Percentiles rank a stretch among this genome's conserved stretches.
phyloP scores from a whole-genome alignment of 1,140 invertebrate genomes.

The Drosophila mauritiana region DNA sequence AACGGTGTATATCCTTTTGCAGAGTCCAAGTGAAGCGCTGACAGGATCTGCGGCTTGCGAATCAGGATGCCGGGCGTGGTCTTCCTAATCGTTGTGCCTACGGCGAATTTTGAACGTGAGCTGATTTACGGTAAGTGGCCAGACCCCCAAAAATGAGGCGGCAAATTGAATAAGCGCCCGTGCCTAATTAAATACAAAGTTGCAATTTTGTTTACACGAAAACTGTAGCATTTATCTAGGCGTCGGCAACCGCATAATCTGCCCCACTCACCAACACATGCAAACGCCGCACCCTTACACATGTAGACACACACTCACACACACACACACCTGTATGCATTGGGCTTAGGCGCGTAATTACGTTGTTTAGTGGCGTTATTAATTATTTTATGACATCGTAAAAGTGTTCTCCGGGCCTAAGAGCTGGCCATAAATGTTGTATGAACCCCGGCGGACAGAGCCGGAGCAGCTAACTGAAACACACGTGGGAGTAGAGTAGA shows the following conservation, averaged over 20 bases:
- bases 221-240: conserved; percentile 53
- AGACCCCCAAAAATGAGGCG: not conserved
- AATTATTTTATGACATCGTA: conserved; percentile 84
- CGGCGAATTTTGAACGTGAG: conserved; percentile 86
- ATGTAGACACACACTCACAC: not conserved
- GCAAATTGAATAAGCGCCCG: conserved; percentile 67
- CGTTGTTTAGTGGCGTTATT: conserved; percentile 83
- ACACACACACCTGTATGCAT: conserved; percentile 43
- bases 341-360: conserved; percentile 75
- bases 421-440: conserved; percentile 70
- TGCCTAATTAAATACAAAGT: conserved; percentile 78
- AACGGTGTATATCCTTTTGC: conserved; percentile 52
- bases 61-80: conserved; percentile 85
- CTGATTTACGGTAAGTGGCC: conserved; percentile 85
- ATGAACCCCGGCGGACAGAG: conserved; percentile 36
- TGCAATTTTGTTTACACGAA: conserved; percentile 67
- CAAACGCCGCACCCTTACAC: not conserved
- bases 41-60: not conserved
- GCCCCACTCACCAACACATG: conserved; percentile 8
- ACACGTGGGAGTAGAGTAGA: conserved; percentile 33
- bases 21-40: conserved; percentile 10
- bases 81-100: conserved; percentile 87
- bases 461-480: not conserved
- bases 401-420: conserved; percentile 76
- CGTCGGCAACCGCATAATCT: conserved; percentile 38